Base-by-base conservation (phyloP, 2,113 vertebrate species). In the Lampris incognitus region DNA sequence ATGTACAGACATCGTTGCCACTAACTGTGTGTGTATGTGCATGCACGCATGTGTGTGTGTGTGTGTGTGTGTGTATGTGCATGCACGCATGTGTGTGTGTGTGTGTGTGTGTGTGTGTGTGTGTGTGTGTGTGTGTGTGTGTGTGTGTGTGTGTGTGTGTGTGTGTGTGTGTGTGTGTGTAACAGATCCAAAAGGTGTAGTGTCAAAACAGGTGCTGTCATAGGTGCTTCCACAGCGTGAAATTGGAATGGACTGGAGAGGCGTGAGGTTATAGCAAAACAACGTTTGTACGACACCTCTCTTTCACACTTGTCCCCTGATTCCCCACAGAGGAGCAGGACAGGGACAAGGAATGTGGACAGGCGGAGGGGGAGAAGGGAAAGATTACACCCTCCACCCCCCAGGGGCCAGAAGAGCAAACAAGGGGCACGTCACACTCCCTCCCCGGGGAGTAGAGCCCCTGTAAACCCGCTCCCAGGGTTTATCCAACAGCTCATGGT, bases 401-500 rank as follows among this genome's bases (percentile, higher is more conserved):
- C 24, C 0, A 0, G 52, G 76, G 72, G 52, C 58, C 81, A 2
- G 42, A 64, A 80, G 80, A 73, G 59, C 73, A 84, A 81, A 79
- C 51, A 83, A 75, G 41, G 65, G 58, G 9, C 74, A 76, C 64
- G 81, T 84, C 74, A 81, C 74, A 58, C 75, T 8, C 66, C 40
- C 40, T n/a, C 54, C 8, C 50, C 66, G 66, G 82, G 76, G 81
- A 79, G 67, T 69, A 79, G 75, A 83, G 68, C 69, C 83, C 69
- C 76, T 78, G 44, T 79, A 81, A 87, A 24, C 86, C 64, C 71
- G 67, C 66, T 78, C 55, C 75, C 61, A 59, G 70, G 74, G 74
- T 88, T 90, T 85, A 90, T 88, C 82, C 61, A 65, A 66, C 66
- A 72, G 87, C 81, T 76, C 76, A 75, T 72, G 36, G 65, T 48